Conservation (phyloP, 2,888 invertebrate genomes). For the Drosophila fungiperda region DNA sequence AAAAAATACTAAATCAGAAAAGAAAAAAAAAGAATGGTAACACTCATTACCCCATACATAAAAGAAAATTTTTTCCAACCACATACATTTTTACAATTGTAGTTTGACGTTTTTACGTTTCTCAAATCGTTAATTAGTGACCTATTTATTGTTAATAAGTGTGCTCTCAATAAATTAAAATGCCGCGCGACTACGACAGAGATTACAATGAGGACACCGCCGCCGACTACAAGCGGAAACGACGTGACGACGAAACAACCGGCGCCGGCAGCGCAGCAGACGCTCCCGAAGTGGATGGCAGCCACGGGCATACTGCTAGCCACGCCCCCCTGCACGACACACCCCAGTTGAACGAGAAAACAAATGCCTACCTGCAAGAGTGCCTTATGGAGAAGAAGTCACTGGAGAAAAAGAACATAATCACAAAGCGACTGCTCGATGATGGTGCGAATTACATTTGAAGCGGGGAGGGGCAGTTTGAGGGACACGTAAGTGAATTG, state of each 20-base stretch:
- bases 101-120: constrained; percentile 31
- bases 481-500: constrained; percentile 13
- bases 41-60: constrained; percentile 57
- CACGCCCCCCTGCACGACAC: constrained; percentile 78
- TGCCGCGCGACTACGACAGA: constrained; percentile 84
- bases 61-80: constrained; percentile 57
- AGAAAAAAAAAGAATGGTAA: constrained; percentile 6
- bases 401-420: constrained; percentile 89
- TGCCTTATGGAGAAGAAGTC: constrained; percentile 90
- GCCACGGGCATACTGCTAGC: constrained; percentile 63
- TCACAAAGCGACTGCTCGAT: constrained; percentile 89
- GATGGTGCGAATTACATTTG: constrained; percentile 86
- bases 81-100: constrained; percentile 40
- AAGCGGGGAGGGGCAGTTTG: neutral
- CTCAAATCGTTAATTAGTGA: constrained; percentile 14
- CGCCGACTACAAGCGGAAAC: constrained; percentile 83
- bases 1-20: constrained; percentile 10
- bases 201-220: constrained; percentile 83
- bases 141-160: constrained; percentile 4
- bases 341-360: constrained; percentile 88
- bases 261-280: constrained; percentile 60
- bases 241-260: constrained; percentile 82
- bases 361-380: constrained; percentile 91
- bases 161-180: constrained; percentile 45
- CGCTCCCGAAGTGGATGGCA: constrained; percentile 72